Base-by-base conservation (phyloP, 2,113 vertebrate genomes). In the Acinonyx jubatus region DNA sequence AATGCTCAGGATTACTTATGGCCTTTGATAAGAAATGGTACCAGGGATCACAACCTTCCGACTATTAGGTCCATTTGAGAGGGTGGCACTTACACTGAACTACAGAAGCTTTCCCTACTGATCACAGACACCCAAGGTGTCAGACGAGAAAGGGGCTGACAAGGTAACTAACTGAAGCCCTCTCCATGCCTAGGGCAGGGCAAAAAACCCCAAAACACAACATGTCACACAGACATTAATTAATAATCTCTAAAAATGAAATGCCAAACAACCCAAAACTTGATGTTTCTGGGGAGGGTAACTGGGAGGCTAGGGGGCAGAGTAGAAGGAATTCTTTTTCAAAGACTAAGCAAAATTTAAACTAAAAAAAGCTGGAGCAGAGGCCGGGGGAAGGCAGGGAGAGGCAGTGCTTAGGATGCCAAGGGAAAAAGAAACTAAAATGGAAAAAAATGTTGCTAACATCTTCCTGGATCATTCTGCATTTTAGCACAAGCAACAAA, bases 341-440 rank as follows among this genome's bases (percentile, higher is more conserved):
- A 65, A 96, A 89, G 57, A 45, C 29, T 3, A 84, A 65, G 94
- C n/a, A 41, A 68, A 93, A 76, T 69, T 63, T 97, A 89, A 93
- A 57, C 19, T 83, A 50, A 63, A 79, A 61, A 74, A 61, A 88
- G 29, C 14, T 50, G 31, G 41, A 36, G 16, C 7, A 4, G 7
- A 0, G 7, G 16, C 9, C 7, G 2, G 3, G 25, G 45, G 13
- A 48, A 25, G 11, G 13, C 15, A 52, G 29, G 21, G n/a, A 68
- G 27, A 10, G 18, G 1, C 25, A 1, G 15, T 50, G 31, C 33
- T 52, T 69, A 18, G 31, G 23, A 69, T 52, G 15, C 45, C 71
- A 78, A 50, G 18, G 13, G 15, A 63, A 74, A 92, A 89, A 94
- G 14, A 65, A 95, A 78, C 84, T n/a, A 78, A 76, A 10, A 14